Base-by-base conservation (phyloP, 53 echinoderm and acorn worm genomes). In the Paracentrotus lividus region DNA sequence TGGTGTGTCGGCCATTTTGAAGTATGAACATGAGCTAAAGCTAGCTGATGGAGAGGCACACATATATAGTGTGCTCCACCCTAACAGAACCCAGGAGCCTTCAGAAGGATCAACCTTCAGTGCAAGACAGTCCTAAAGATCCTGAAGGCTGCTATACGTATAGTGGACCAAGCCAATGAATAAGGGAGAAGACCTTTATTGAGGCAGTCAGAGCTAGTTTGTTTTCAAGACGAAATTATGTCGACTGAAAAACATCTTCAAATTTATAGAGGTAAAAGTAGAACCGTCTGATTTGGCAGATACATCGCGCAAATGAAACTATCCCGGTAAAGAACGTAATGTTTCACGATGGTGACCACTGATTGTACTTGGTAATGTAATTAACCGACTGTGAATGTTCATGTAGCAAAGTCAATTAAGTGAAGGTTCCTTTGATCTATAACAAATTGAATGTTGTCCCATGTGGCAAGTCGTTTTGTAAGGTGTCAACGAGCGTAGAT, bases 1-100 rank as follows among this genome's bases (percentile, higher is more conserved):
- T n/a, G 53, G 38, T 10, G 38, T 64, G 42, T 27, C 67, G 1
- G 90, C 66, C 90, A 88, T 88, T n/a, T 88, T 54, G 59, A 88
- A 88, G 36, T 14, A 49, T 49, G 3, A 85, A 27, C 49, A 4
- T 49, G 27, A 85, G 34, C 26, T 49, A 42, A 43, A 77, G 40
- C 43, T 27, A 4, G 49, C n/a, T n/a, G n/a, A n/a, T n/a, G n/a
- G n/a, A n/a, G n/a, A n/a, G n/a, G n/a, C n/a, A n/a, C n/a, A n/a
- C n/a, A n/a, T n/a, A n/a, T n/a, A n/a, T n/a, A n/a, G n/a, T n/a
- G n/a, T n/a, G n/a, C n/a, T n/a, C n/a, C n/a, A n/a, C n/a, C n/a
- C n/a, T n/a, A n/a, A n/a, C n/a, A n/a, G n/a, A n/a, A n/a, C n/a
- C n/a, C n/a, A n/a, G n/a, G n/a, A n/a, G n/a, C n/a, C n/a, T n/a